Percentiles rank a stretch among this genome's conserved stretches.
phyloP scores from a whole-genome alignment of 2,797 vertebrate species.

The Prunella strophiata region DNA sequence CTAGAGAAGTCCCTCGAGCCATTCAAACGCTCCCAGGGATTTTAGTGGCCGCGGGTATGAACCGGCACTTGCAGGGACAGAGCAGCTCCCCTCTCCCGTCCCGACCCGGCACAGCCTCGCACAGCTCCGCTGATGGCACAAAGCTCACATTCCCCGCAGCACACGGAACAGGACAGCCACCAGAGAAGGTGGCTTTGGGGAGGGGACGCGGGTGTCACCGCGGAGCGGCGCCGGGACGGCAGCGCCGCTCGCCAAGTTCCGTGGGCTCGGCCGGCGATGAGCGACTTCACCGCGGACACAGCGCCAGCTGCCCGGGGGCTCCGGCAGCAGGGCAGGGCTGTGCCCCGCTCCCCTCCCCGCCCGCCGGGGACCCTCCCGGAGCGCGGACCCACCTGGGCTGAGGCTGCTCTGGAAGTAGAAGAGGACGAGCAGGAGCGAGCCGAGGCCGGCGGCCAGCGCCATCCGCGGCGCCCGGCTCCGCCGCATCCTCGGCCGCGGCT shows the following conservation, averaged over 20 bases:
- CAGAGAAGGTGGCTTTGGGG: accelerated
- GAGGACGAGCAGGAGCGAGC: constrained; percentile 82
- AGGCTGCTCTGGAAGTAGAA: constrained; percentile 85
- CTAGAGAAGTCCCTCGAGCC: not conserved
- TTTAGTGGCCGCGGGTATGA: accelerated
- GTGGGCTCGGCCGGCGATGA: not conserved
- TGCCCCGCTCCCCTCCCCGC: no score
- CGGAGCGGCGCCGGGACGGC: accelerated
- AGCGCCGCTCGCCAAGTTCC: not conserved
- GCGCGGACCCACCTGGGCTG: constrained; percentile 79
- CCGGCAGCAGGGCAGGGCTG: accelerated
- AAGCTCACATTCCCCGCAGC: not conserved
- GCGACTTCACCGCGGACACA: not conserved
- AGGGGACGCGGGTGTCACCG: accelerated
- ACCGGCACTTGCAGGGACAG: accelerated
- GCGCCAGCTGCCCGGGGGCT: not conserved
- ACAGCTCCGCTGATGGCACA: accelerated
- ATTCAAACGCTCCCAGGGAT: not conserved
- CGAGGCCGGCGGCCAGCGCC: constrained; percentile 81
- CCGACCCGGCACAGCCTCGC: not conserved
- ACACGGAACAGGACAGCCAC: not conserved
- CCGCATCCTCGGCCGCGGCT: constrained; percentile 78
- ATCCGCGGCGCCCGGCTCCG: constrained; percentile 76
- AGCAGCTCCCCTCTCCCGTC: not conserved
- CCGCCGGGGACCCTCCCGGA: not conserved